Evolutionary conservation across 2,888 invertebrate genomes (phyloP).

Genomic region (Yponomeuta evonymella): DNA sequence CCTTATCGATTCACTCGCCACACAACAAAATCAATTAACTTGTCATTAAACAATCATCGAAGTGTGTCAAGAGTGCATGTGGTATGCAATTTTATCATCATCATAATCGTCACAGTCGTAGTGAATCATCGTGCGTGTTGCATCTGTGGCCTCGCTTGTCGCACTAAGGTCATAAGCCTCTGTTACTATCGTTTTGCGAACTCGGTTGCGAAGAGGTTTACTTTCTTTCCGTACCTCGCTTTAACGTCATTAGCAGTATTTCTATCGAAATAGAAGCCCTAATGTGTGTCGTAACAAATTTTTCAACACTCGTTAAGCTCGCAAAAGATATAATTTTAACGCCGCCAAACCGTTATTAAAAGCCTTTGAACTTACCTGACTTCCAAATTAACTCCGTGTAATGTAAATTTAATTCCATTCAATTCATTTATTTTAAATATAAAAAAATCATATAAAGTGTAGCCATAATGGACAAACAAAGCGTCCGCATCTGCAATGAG

Average conservation of each 20-base stretch:
- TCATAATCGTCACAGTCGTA: background rate
- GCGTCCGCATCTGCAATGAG: background rate
- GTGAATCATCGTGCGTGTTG: conserved; percentile 1
- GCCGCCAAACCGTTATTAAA: too few relatives aligned
- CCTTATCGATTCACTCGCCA: background rate
- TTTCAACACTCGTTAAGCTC: too few relatives aligned
- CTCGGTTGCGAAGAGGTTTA: background rate
- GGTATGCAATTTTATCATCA: conserved; percentile 14
- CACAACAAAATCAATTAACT: background rate
- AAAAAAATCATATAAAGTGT: background rate
- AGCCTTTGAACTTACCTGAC: too few relatives aligned
- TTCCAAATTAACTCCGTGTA: too few relatives aligned
- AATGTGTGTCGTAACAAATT: too few relatives aligned
- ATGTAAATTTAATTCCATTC: too few relatives aligned
- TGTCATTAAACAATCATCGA: conserved; percentile 7
- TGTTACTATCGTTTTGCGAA: background rate
- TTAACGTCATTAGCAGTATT: too few relatives aligned
- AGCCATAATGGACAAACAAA: background rate
- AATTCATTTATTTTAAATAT: too few relatives aligned
- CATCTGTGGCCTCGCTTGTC: background rate
- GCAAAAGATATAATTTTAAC: too few relatives aligned
- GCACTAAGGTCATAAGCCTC: conserved; percentile 7
- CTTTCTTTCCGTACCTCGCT: background rate
- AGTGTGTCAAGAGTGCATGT: conserved; percentile 7
- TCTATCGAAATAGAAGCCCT: too few relatives aligned